Conservation (phyloP, 2,113 vertebrate species). For the Tragelaphus buxtoni region DNA sequence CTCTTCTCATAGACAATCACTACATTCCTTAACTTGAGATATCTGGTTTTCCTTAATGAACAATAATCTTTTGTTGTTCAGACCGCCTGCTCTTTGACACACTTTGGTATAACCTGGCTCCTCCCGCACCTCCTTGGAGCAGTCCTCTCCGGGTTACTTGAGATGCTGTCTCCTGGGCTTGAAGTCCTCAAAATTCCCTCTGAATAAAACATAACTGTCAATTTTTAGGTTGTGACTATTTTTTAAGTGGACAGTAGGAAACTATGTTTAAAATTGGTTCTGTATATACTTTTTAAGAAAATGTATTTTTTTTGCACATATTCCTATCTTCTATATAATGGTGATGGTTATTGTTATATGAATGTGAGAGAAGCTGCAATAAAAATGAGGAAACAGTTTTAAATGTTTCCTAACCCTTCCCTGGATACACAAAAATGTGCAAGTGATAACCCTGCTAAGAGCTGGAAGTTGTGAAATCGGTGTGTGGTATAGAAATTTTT, state of each 20-base stretch:
- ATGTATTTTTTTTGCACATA: background rate
- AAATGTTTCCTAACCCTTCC: background rate
- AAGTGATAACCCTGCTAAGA: background rate
- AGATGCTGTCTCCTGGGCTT: background rate
- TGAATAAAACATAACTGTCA: background rate
- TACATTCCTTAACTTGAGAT: background rate
- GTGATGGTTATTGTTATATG: background rate
- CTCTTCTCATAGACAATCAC: background rate
- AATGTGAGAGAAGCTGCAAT: background rate
- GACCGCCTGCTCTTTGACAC: background rate
- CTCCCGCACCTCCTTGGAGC: background rate
- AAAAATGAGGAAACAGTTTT: background rate
- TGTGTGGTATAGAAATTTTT: background rate
- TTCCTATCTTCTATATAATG: background rate
- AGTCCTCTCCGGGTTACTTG: background rate
- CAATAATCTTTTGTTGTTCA: background rate
- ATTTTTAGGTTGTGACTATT: background rate
- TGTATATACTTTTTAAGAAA: background rate
- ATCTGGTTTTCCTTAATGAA: background rate
- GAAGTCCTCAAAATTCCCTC: background rate
- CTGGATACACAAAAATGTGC: background rate
- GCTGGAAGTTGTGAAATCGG: background rate
- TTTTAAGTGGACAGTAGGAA: background rate
- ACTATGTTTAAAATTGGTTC: background rate
- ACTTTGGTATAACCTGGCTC: background rate